These are phyloP conservation scores for Poliocrania exsul DNA, from an alignment of 2,797 vertebrate species.

Conservation along the genomic window DNA sequence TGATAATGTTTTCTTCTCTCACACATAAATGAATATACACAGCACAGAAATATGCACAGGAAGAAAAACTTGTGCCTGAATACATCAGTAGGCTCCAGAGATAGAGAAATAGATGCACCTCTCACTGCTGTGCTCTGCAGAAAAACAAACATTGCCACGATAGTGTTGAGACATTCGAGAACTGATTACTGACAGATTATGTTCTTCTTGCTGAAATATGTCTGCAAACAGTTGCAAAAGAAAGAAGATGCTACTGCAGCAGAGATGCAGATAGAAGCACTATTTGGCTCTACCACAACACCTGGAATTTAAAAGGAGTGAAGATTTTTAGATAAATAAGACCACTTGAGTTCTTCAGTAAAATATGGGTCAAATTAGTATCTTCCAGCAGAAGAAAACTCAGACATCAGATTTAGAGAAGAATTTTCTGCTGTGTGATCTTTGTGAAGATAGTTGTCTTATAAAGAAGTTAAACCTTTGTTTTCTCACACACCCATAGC, in stretches of 20 bases:
- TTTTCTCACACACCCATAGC: neutral
- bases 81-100: neutral
- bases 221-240: neutral
- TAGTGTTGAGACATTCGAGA: constrained; percentile 4
- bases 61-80: constrained; percentile 32
- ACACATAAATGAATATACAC: constrained; percentile 44
- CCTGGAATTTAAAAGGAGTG: neutral
- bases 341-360: constrained; percentile 5
- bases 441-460: neutral
- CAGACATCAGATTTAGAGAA: neutral
- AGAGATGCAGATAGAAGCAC: neutral
- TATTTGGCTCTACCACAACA: neutral
- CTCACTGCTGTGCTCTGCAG: neutral
- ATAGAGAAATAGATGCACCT: neutral
- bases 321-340: neutral
- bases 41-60: neutral
- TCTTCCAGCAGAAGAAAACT: neutral
- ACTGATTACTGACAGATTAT: constrained; percentile 28
- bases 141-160: constrained; percentile 21
- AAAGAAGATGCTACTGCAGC: neutral
- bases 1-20: constrained; percentile 59
- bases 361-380: constrained; percentile 26
- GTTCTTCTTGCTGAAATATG: neutral
- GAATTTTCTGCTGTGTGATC: neutral
- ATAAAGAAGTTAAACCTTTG: constrained; percentile 1